Evolutionary conservation across 2,113 vertebrate species (phyloP).

Genomic region (Cromileptes altivelis): DNA sequence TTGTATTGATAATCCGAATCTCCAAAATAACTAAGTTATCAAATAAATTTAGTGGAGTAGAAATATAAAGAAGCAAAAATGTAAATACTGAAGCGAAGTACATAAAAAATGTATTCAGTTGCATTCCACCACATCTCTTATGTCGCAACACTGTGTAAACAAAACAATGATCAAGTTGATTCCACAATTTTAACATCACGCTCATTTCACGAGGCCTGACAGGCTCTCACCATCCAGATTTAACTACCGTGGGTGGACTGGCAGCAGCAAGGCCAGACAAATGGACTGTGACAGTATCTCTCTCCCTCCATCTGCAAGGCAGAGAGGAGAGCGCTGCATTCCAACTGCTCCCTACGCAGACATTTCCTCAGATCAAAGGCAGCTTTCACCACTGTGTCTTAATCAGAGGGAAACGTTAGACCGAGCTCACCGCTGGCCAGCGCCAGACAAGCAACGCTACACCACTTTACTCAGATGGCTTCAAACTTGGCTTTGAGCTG

Average conservation of each 20-base stretch:
- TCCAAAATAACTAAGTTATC: too few relatives aligned
- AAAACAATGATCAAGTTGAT: slow-evolving; percentile 18
- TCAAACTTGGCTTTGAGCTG: slow-evolving; percentile 49
- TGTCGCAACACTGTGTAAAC: slow-evolving; percentile 3
- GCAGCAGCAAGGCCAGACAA: slow-evolving; percentile 69
- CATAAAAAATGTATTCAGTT: too few relatives aligned
- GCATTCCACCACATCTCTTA: neutral
- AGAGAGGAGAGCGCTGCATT: slow-evolving; percentile 74
- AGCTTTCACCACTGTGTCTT: slow-evolving; percentile 81
- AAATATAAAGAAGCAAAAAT: too few relatives aligned
- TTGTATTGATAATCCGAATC: too few relatives aligned
- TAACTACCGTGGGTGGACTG: slow-evolving; percentile 39
- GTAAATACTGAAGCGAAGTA: too few relatives aligned
- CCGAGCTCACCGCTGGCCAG: slow-evolving; percentile 75
- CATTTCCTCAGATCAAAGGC: slow-evolving; percentile 86
- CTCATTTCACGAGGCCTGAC: slow-evolving; percentile 28
- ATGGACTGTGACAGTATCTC: slow-evolving; percentile 76
- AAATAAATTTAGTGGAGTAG: too few relatives aligned
- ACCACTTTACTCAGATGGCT: slow-evolving; percentile 52
- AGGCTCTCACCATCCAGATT: neutral
- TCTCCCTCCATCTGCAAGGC: slow-evolving; percentile 70
- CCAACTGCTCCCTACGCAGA: slow-evolving; percentile 79
- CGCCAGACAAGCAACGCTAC: slow-evolving; percentile 65
- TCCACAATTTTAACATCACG: neutral
- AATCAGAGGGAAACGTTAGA: slow-evolving; percentile 81